These are phyloP conservation scores for Centropus unirufus DNA, from an alignment of 2,113 vertebrate species.

Conservation along the genomic window DNA sequence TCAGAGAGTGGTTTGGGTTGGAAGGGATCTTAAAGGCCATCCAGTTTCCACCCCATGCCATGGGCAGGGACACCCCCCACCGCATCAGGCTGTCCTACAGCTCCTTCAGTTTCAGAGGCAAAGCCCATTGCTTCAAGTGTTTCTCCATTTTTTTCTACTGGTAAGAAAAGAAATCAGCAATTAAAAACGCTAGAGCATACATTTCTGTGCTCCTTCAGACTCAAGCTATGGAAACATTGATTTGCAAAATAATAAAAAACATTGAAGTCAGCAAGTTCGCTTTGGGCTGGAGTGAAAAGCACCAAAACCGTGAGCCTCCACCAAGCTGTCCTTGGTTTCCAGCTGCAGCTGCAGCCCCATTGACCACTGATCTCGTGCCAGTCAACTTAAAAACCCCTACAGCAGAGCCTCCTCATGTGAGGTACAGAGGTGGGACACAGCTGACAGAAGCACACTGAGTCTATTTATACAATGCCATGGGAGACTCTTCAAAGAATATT, in stretches of 20 bases:
- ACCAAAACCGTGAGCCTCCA: not conserved
- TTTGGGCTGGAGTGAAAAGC: not conserved
- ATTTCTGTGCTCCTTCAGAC: not conserved
- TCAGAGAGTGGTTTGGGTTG: too few species aligned
- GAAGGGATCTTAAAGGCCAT: too few species aligned
- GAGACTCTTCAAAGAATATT: not conserved
- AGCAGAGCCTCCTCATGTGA: not conserved
- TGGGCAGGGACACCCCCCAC: too few species aligned
- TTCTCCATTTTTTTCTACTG: not conserved
- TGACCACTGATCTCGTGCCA: not conserved
- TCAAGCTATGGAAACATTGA: rapidly evolving
- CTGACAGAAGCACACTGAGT: not conserved
- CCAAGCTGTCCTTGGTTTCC: not conserved
- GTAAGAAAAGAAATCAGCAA: not conserved
- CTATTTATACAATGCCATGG: not conserved
- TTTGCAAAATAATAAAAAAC: not conserved
- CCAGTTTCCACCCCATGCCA: too few species aligned
- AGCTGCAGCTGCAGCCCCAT: not conserved
- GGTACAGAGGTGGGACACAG: too few species aligned
- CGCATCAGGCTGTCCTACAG: not conserved
- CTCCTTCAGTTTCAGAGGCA: not conserved
- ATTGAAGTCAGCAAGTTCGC: not conserved
- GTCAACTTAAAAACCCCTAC: not conserved
- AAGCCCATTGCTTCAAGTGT: not conserved
- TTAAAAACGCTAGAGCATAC: not conserved